These are phyloP conservation scores for Parambassis ranga DNA, from an alignment of 2,797 vertebrate species.

Conservation along the genomic window DNA sequence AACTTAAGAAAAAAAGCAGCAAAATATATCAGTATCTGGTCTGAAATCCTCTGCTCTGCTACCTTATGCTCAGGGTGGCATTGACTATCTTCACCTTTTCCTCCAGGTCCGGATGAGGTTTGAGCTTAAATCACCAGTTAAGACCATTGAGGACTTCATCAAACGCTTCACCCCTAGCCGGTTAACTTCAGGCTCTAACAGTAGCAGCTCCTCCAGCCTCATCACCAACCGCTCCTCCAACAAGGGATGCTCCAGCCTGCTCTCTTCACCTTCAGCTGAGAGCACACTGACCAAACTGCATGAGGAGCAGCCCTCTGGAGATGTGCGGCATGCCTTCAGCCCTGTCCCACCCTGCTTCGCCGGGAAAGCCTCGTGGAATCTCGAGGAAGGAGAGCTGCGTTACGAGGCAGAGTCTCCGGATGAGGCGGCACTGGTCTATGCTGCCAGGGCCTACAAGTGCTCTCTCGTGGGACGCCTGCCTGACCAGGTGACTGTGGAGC, in stretches of 20 bases:
- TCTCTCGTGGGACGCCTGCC: conserved; percentile 89
- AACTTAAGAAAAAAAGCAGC: background rate
- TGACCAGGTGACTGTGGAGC: conserved; percentile 92
- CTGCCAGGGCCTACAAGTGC: conserved; percentile 92
- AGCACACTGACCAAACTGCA: conserved; percentile 85
- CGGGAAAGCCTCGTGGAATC: conserved; percentile 7
- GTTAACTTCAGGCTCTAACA: conserved; percentile 89
- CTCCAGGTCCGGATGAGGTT: conserved; percentile 87
- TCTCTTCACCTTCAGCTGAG: conserved; percentile 84
- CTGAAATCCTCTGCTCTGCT: too few species aligned
- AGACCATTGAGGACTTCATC: conserved; percentile 97
- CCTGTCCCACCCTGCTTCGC: conserved; percentile 52
- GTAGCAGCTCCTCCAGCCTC: conserved; percentile 89
- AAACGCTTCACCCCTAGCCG: conserved; percentile 93
- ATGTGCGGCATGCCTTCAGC: conserved; percentile 76
- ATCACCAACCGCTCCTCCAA: conserved; percentile 81
- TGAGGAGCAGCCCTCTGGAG: conserved; percentile 72
- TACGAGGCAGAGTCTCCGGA: conserved; percentile 96
- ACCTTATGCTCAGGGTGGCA: background rate
- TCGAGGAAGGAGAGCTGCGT: conserved; percentile 84
- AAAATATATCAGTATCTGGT: too few species aligned
- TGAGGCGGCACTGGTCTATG: conserved; percentile 95
- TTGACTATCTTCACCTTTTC: background rate
- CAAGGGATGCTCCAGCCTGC: conserved; percentile 77
- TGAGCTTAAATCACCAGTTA: conserved; percentile 94